phyloP scores from a whole-genome alignment of 2,113 vertebrate genomes.

The Cyprinodon tularosa region DNA sequence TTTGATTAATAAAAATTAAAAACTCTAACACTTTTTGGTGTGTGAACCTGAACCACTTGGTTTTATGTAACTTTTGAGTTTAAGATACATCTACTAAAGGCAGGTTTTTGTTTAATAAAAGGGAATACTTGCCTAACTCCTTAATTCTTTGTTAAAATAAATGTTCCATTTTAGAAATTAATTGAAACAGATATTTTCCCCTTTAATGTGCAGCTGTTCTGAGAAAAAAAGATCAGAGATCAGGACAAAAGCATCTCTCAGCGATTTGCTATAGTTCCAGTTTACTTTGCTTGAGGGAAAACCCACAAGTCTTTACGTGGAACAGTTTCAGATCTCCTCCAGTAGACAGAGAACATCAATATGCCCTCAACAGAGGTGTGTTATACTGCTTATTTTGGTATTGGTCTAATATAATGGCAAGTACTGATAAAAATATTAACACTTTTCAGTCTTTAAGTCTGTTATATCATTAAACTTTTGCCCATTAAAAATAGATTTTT shows the following conservation, averaged over 20 bases:
- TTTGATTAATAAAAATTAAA: too few relatives aligned
- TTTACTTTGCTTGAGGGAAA: neutral
- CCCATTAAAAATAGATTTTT: too few relatives aligned
- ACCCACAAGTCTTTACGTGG: neutral
- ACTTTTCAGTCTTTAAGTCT: too few relatives aligned
- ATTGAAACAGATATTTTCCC: neutral
- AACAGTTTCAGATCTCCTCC: neutral
- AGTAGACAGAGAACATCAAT: neutral
- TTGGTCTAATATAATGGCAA: too few relatives aligned
- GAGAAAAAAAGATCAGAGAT: neutral
- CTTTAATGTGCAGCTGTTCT: neutral
- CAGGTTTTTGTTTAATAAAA: neutral
- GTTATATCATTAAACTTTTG: too few relatives aligned
- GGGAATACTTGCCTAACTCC: neutral
- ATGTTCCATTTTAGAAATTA: neutral
- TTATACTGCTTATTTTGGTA: too few relatives aligned
- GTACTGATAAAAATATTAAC: too few relatives aligned
- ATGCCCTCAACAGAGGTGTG: neutral
- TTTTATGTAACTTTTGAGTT: neutral
- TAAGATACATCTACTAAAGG: neutral
- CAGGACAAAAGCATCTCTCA: neutral
- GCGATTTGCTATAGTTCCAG: neutral
- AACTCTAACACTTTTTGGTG: neutral
- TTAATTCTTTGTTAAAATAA: neutral
- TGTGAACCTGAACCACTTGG: neutral